Evolutionary conservation across 2,888 invertebrate genomes (phyloP).

Genomic region (Amblyteles armatorius): DNA sequence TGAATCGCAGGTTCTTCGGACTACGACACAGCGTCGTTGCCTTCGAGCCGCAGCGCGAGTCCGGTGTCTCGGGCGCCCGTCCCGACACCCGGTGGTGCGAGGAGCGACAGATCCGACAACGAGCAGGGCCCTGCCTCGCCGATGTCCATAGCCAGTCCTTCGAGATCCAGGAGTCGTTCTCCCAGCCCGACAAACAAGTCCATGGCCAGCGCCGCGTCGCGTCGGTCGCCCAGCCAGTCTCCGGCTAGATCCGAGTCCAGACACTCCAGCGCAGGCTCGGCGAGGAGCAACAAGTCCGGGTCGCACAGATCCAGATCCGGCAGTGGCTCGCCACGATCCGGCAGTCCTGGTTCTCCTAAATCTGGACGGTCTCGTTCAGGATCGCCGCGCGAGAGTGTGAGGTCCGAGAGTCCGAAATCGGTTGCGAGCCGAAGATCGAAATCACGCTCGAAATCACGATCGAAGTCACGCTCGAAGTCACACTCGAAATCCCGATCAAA

Average conservation of each 20-base stretch:
- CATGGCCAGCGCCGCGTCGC: conserved; percentile 73
- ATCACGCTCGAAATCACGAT: conserved; percentile 26
- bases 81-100: conserved; percentile 82
- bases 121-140: conserved; percentile 74
- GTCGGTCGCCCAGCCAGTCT: conserved; percentile 76
- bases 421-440: conserved; percentile 63
- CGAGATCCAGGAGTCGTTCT: conserved; percentile 76
- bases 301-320: conserved; percentile 74
- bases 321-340: conserved; percentile 75
- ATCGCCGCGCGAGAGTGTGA: conserved; percentile 74
- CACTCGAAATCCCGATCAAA: conserved; percentile 63
- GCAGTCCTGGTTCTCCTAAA: conserved; percentile 79
- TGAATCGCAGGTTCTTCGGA: conserved; percentile 83
- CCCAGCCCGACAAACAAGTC: conserved; percentile 75
- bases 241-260: conserved; percentile 78
- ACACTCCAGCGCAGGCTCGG: conserved; percentile 79
- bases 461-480: conserved; percentile 57
- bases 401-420: conserved; percentile 81
- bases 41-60: conserved; percentile 84
- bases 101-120: conserved; percentile 76
- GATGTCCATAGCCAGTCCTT: conserved; percentile 73
- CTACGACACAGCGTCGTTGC: conserved; percentile 84
- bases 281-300: conserved; percentile 76
- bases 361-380: conserved; percentile 76
- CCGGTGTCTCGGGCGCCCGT: conserved; percentile 77